Evolutionary conservation across 2,113 vertebrate genomes (phyloP).

Genomic region (Psittacara wagleri): DNA sequence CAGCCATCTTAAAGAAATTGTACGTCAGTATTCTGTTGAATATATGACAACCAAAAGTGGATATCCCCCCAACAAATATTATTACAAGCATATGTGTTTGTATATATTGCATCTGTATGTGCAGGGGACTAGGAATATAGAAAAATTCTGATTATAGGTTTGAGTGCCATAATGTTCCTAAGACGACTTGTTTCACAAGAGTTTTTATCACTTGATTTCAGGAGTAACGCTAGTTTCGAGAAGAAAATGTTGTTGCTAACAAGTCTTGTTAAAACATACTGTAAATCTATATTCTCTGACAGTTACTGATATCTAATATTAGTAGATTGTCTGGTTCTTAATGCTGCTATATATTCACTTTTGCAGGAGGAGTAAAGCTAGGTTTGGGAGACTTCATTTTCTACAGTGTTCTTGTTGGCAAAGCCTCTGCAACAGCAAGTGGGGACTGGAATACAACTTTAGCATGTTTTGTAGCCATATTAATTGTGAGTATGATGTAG

Average conservation of each 20-base stretch:
- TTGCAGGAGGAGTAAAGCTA: conserved; percentile 93
- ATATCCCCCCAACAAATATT: neutral
- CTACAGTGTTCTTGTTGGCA: conserved; percentile 98
- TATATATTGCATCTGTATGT: neutral
- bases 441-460: conserved; percentile 99
- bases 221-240: neutral
- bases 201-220: neutral
- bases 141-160: neutral
- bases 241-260: neutral
- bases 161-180: neutral
- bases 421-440: conserved; percentile 96
- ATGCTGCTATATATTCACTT: conserved; percentile 26
- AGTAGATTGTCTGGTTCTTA: neutral
- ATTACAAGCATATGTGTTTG: neutral
- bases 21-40: neutral
- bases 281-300: neutral
- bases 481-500: conserved; percentile 85
- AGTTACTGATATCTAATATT: neutral
- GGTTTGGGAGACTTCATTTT: conserved; percentile 99
- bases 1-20: neutral
- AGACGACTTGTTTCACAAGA: neutral
- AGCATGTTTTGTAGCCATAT: conserved; percentile 97
- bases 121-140: neutral
- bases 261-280: neutral
- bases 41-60: neutral